These are phyloP conservation scores for Ptilorrhoa leucosticta DNA, from an alignment of 2,113 vertebrate species.

Conservation along the genomic window DNA sequence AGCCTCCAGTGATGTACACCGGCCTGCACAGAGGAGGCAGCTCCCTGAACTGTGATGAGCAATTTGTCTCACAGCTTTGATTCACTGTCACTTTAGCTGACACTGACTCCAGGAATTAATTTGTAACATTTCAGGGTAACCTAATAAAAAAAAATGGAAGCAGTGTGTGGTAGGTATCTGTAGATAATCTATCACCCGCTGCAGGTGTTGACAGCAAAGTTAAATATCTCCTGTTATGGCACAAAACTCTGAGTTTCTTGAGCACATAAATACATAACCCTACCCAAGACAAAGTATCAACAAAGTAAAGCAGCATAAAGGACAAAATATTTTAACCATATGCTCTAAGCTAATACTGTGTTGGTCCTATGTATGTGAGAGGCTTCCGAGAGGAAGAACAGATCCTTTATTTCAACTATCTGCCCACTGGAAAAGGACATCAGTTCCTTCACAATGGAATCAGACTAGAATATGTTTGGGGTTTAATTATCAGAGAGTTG, in stretches of 20 bases:
- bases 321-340: neutral
- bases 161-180: neutral
- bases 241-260: neutral
- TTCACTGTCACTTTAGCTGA: slow-evolving; percentile 58
- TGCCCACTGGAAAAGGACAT: neutral
- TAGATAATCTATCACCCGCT: neutral
- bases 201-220: neutral
- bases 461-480: neutral
- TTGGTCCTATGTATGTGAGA: neutral
- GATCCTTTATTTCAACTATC: neutral
- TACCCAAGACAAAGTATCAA: neutral
- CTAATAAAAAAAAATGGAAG: neutral
- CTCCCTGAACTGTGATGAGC: slow-evolving; percentile 66
- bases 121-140: slow-evolving; percentile 43
- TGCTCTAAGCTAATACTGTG: neutral
- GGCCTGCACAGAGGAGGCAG: slow-evolving; percentile 36
- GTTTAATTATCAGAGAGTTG: neutral
- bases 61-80: slow-evolving; percentile 69
- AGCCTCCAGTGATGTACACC: neutral
- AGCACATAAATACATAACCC: neutral
- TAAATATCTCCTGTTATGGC: neutral
- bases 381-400: neutral
- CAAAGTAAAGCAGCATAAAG: neutral
- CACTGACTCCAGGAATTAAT: slow-evolving; percentile 61
- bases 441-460: neutral